Evolutionary conservation across 2,797 vertebrate species (phyloP), one percentile per base, ranked within the genome.

Genomic region (Manis crassicaudata): DNA sequence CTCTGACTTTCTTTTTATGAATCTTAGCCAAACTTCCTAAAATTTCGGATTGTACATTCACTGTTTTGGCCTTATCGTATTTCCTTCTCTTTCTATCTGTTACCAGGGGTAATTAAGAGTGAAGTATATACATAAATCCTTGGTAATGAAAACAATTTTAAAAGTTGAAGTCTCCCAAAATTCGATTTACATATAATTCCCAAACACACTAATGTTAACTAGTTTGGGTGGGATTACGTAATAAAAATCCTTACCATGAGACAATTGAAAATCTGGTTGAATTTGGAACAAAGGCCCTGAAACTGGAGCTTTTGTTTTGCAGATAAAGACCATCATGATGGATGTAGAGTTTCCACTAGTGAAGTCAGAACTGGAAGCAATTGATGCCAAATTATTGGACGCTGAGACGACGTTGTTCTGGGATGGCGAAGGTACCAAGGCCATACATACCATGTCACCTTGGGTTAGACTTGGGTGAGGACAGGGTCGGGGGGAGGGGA

Each of bases 331-430:
- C 25, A 97, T 13, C 0, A 80, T 98, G 81, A 97, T 98, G 93
- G 92, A 97, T 0, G 98, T 98, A 79, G 99, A 99, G 77, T 88
- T 95, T n/a, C 98, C 98, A 0, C 98, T 99, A 60, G 96, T 99
- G 77, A 62, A 94, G 0, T 82, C 14, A 6, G 99, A 99, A 82
- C 84, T 99, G 96, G 88, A 97, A 79, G 95, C 96, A 0, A 96
- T 99, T 2, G 98, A 99, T 0, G 1, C 43, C 37, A 97, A n/a
- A 4, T 76, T 99, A 52, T 2, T 92, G 56, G 79, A 90, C 0
- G 98, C 98, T 0, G 98, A 99, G 90, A 83, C 67, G 0, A 96
- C 97, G 0, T 54, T 99, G 11, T 98, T 98, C 72, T 99, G 99
- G 99, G 98, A 97, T 8, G 56, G 98, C 0, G 79, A 98, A 96